Conservation (phyloP, 2,888 invertebrate species). For the Periphyllus acericola region DNA sequence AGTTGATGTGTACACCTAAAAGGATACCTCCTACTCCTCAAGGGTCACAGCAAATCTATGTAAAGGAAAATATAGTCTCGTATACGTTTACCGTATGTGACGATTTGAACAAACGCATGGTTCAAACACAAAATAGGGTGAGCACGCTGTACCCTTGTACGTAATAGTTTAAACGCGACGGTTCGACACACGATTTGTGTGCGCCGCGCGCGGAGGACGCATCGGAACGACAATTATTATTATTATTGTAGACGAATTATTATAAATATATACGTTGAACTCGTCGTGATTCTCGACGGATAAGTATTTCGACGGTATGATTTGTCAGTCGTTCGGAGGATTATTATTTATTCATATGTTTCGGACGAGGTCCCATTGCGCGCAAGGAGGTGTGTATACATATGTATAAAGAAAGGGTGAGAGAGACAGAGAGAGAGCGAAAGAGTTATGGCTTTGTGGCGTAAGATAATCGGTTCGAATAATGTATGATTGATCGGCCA, state of each 20-base stretch:
- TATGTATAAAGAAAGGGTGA: background rate
- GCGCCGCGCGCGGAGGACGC: background rate
- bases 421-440: background rate
- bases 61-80: no score
- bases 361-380: conserved; percentile 35
- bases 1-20: no score
- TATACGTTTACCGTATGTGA: no score
- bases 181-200: no score
- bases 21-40: no score
- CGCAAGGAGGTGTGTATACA: background rate
- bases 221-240: background rate
- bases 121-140: no score
- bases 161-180: background rate
- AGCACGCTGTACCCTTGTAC: background rate
- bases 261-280: background rate
- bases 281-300: background rate
- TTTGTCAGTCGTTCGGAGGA: conserved; percentile 26
- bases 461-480: conserved; percentile 44
- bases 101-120: no score
- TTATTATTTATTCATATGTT: conserved; percentile 53
- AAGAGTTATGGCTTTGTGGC: conserved; percentile 27
- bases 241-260: no score
- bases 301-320: background rate
- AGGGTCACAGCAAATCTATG: no score
- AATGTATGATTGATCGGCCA: conserved; percentile 37